Percentiles rank a stretch among this genome's conserved stretches.
Conservation (phyloP, 2,888 invertebrate species). For the Idaea dimidiata region DNA sequence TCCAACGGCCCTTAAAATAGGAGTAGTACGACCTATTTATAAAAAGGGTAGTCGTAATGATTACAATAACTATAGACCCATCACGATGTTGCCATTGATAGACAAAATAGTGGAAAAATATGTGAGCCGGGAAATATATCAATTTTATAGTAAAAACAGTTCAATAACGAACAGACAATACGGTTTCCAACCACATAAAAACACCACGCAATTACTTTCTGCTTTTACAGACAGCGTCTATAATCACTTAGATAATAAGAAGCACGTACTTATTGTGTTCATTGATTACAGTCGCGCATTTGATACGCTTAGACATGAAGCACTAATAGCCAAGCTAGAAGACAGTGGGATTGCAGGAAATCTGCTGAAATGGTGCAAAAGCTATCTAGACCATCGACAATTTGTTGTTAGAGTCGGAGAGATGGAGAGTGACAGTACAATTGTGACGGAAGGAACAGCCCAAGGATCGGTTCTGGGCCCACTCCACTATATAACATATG, state of each 20-base stretch:
- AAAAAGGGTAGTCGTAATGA: slow-evolving; percentile 3
- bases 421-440: not conserved
- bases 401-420: not conserved
- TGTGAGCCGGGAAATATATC: slow-evolving; percentile 1
- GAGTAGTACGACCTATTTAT: slow-evolving; percentile 13
- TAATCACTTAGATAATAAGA: slow-evolving; percentile 4
- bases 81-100: slow-evolving; percentile 9
- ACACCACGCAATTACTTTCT: slow-evolving; percentile 9
- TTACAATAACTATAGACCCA: slow-evolving; percentile 9
- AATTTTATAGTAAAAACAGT: slow-evolving; percentile 3
- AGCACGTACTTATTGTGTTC: slow-evolving; percentile 5
- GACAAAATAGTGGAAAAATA: slow-evolving; percentile 13
- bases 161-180: not conserved
- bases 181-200: slow-evolving; percentile 7
- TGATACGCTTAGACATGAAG: slow-evolving; percentile 11
- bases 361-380: not conserved
- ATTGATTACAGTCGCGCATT: slow-evolving; percentile 9
- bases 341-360: slow-evolving; percentile 8
- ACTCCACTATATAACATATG: not conserved
- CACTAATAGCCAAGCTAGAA: not conserved
- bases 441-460: not conserved
- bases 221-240: slow-evolving; percentile 9
- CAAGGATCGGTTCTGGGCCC: not conserved
- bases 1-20: slow-evolving; percentile 9
- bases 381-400: slow-evolving; percentile 4